phyloP scores from a whole-genome alignment of 2,888 invertebrate genomes.

The Aleiodes alternator region DNA sequence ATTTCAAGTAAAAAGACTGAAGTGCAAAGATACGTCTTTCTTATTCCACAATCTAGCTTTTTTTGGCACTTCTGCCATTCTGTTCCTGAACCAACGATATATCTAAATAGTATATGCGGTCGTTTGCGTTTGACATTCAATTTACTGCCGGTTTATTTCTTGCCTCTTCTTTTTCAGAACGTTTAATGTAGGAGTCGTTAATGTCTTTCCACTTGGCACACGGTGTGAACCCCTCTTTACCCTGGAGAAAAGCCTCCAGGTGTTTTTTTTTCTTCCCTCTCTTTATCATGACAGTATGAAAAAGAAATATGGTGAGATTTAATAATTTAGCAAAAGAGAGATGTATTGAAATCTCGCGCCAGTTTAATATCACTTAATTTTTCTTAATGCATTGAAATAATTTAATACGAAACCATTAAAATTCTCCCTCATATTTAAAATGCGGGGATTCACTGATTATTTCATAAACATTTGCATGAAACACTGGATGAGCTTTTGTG shows the following conservation, averaged over 20 bases:
- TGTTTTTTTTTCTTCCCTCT: slow-evolving; percentile 5
- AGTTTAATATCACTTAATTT: slow-evolving; percentile 12
- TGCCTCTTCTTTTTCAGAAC: slow-evolving; percentile 7
- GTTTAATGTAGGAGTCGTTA: slow-evolving; percentile 47
- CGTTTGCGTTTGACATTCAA: slow-evolving; percentile 49
- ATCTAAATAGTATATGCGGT: slow-evolving; percentile 23
- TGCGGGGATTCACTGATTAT: slow-evolving; percentile 22
- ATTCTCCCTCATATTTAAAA: neutral
- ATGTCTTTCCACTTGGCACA: slow-evolving; percentile 45
- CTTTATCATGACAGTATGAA: slow-evolving; percentile 19
- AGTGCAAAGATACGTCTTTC: too few relatives aligned
- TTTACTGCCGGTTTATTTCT: slow-evolving; percentile 46
- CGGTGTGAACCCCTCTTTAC: slow-evolving; percentile 26
- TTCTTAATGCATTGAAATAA: slow-evolving; percentile 21
- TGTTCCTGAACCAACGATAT: too few relatives aligned
- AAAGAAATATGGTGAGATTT: slow-evolving; percentile 18
- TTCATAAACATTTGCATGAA: slow-evolving; percentile 18
- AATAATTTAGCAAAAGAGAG: neutral
- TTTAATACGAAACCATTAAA: slow-evolving; percentile 7
- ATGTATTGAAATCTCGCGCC: neutral
- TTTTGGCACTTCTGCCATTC: too few relatives aligned
- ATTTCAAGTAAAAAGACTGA: too few relatives aligned
- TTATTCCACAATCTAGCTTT: too few relatives aligned
- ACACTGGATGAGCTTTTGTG: neutral
- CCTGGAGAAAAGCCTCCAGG: slow-evolving; percentile 26